Percentiles rank a stretch among this genome's conserved stretches.
phyloP scores from a whole-genome alignment of 2,888 invertebrate genomes.

The Saturnia japonica region DNA sequence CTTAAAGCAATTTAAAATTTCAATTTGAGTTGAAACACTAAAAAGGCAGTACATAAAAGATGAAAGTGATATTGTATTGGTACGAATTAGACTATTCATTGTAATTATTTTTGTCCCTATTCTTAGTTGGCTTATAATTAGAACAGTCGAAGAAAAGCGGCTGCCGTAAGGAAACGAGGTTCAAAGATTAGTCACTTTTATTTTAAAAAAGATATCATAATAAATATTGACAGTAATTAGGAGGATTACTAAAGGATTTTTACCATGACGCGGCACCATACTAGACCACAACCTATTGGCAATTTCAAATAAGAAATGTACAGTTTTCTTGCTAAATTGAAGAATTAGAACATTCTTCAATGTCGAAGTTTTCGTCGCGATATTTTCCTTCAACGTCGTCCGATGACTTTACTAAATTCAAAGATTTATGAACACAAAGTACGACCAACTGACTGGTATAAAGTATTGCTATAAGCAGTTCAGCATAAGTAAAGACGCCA shows the following conservation, averaged over 20 bases:
- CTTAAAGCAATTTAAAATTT: neutral
- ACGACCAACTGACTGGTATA: too few species aligned
- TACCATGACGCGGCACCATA: too few species aligned
- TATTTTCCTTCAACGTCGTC: too few species aligned
- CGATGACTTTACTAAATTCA: too few species aligned
- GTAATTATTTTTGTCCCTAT: neutral
- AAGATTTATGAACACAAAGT: too few species aligned
- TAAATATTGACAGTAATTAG: neutral
- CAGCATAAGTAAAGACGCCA: too few species aligned
- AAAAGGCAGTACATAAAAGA: neutral
- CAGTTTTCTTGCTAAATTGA: neutral
- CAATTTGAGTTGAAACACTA: neutral
- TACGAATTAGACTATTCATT: constrained; percentile 23
- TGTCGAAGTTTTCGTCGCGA: too few species aligned
- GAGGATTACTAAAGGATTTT: too few species aligned
- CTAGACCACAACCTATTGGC: neutral
- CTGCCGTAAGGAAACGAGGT: neutral
- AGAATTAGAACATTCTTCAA: too few species aligned
- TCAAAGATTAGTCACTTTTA: too few species aligned
- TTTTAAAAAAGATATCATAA: neutral
- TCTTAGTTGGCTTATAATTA: neutral
- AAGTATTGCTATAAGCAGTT: too few species aligned
- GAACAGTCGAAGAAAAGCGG: neutral
- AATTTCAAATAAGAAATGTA: neutral
- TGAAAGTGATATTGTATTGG: neutral